These are phyloP conservation scores for Rhinichthys osculus DNA, from an alignment of 2,797 vertebrate species.

Conservation along the genomic window DNA sequence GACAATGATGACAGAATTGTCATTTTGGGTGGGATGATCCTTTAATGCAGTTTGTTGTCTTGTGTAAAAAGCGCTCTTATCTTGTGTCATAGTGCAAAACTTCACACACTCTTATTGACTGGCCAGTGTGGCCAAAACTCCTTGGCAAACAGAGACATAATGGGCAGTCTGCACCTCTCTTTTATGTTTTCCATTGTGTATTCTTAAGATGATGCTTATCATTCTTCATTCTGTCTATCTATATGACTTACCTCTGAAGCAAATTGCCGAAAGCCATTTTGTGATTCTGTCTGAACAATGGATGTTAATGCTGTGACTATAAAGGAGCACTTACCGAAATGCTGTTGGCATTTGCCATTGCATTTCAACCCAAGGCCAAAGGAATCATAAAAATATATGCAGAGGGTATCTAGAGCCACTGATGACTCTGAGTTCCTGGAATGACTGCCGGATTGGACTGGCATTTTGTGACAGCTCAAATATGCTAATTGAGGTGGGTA, in stretches of 20 bases:
- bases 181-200: conserved; percentile 45
- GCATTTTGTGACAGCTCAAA: conserved; percentile 46
- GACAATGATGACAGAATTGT: not conserved
- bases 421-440: conserved; percentile 51
- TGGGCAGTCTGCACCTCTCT: not conserved
- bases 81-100: conserved; percentile 55
- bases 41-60: conserved; percentile 49
- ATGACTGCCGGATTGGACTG: conserved; percentile 45
- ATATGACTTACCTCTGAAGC: conserved; percentile 56
- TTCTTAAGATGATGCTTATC: conserved; percentile 42
- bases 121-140: conserved; percentile 25
- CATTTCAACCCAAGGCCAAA: conserved; percentile 59
- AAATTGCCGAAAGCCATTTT: conserved; percentile 60
- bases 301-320: conserved; percentile 62
- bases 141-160: conserved; percentile 29
- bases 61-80: conserved; percentile 38
- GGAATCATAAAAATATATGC: conserved; percentile 46
- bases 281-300: conserved; percentile 61
- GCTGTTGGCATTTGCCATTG: conserved; percentile 61
- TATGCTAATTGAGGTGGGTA: conserved; percentile 55
- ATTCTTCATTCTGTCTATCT: conserved; percentile 49
- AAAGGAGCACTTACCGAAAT: conserved; percentile 64
- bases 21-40: not conserved
- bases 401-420: conserved; percentile 41
- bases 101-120: conserved; percentile 12